Base-by-base conservation (phyloP, 2,888 invertebrate genomes). In the Zhuqinia jingwanae region DNA sequence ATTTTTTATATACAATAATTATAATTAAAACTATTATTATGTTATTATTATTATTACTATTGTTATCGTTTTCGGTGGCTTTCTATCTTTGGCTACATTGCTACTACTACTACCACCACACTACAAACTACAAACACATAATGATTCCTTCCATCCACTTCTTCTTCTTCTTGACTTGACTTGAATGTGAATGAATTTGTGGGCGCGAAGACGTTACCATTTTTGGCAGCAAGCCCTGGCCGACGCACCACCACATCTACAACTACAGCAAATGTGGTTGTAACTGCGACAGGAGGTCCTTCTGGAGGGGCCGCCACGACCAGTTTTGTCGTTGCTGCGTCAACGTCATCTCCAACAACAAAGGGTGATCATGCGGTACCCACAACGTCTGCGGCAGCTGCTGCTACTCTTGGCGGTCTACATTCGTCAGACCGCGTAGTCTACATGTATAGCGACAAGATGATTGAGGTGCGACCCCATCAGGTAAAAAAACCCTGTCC, bases 381-480 rank as follows among this genome's bases (percentile, higher is more conserved):
- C 42, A 84, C 89, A 77, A 80, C 89, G 82, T 89, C 90, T 88
- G 81, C 87, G 80, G 70, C 89, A 87, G 88, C 89, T 88, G 36
- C 36, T 6, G 36, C 36, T 36, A 6, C 36, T 36, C 36, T 36
- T 36, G 36, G 5, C 5, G 36, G 36, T 36, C 8, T 8, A 6
- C 36, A 36, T 36, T 82, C 89, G 85, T 88, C 89, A 78, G 86
- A 90, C 68, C 93, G 93, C 92, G 93, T 93, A 92, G 93, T 93
- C 92, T 93, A 93, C 92, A 92, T 93, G 91, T 93, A 93, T 92
- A 93, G 92, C 92, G 93, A 93, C 92, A 93, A 93, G 93, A 93
- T 93, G 93, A 93, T 93, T 91, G 92, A 93, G 93, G 93, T 93
- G 90, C 92, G 93, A 91, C 92, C 92, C 91, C 93, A 93, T 86